phyloP scores from a whole-genome alignment of 2,888 invertebrate genomes.

The Hyppa rectilinea region DNA sequence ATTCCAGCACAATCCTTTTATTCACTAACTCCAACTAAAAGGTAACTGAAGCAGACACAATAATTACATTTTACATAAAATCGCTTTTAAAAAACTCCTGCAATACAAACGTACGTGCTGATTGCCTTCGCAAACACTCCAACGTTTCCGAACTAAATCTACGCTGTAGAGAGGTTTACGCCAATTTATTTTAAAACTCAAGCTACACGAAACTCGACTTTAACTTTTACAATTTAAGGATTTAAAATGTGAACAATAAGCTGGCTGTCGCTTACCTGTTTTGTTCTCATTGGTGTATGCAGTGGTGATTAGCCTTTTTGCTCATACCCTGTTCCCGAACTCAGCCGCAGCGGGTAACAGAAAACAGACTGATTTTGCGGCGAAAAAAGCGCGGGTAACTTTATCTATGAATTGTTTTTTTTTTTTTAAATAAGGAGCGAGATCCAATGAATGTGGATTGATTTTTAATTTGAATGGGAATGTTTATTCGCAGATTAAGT shows the following conservation, averaged over 20 bases:
- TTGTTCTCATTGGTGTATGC: slow-evolving; percentile 67
- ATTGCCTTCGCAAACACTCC: slow-evolving; percentile 72
- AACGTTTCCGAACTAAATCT: slow-evolving; percentile 69
- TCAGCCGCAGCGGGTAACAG: slow-evolving; percentile 66
- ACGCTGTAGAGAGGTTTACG: slow-evolving; percentile 51
- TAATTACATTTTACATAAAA: slow-evolving; percentile 63
- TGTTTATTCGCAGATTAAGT: slow-evolving; percentile 10
- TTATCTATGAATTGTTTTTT: slow-evolving; percentile 47
- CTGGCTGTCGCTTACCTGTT: slow-evolving; percentile 60
- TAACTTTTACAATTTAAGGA: neutral
- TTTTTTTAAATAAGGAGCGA: slow-evolving; percentile 34
- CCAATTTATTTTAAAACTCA: slow-evolving; percentile 47
- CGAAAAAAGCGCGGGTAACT: slow-evolving; percentile 59
- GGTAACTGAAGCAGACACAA: slow-evolving; percentile 52
- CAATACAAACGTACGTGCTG: slow-evolving; percentile 66
- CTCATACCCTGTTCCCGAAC: slow-evolving; percentile 62
- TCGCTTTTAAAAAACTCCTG: slow-evolving; percentile 57
- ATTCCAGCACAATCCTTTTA: slow-evolving; percentile 41
- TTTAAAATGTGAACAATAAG: slow-evolving; percentile 29
- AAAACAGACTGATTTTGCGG: slow-evolving; percentile 67
- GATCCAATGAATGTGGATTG: slow-evolving; percentile 28
- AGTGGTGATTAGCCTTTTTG: slow-evolving; percentile 72
- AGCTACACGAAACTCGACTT: slow-evolving; percentile 36
- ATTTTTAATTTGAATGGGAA: slow-evolving; percentile 18
- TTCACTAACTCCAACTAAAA: slow-evolving; percentile 43